Percentiles rank a stretch among this genome's conserved stretches.
Evolutionary conservation across 2,113 vertebrate genomes (phyloP).

Genomic region (Origma solitaria): DNA sequence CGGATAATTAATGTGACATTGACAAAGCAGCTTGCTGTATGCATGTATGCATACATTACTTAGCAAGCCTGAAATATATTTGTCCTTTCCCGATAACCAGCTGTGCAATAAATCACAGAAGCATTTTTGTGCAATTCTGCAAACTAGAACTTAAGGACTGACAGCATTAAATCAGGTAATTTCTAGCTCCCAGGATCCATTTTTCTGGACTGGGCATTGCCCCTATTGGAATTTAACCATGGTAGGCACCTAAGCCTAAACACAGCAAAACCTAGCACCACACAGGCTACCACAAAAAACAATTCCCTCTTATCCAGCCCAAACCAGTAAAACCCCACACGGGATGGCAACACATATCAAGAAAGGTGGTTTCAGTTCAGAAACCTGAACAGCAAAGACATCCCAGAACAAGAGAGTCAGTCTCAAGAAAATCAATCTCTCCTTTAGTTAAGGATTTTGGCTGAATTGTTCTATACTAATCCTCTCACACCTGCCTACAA

Average conservation of each 20-base stretch:
- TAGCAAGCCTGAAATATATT: background rate
- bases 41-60: background rate
- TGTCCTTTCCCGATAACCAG: background rate
- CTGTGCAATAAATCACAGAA: background rate
- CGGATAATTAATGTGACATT: slow-evolving; percentile 20
- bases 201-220: background rate
- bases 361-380: background rate
- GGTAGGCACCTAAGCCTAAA: background rate
- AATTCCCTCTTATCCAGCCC: background rate
- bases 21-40: background rate
- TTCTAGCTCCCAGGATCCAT: background rate
- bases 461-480: background rate
- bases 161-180: background rate
- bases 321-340: background rate
- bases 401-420: background rate
- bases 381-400: background rate
- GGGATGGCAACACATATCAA: rapidly evolving
- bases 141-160: background rate
- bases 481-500: background rate
- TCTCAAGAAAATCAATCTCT: background rate
- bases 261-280: background rate
- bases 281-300: no score
- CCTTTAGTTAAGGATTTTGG: background rate
- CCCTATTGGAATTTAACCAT: background rate
- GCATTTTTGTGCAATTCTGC: background rate